Evolutionary conservation across 2,113 vertebrate genomes (phyloP), one percentile per base, ranked within the genome.

Genomic region (Macrotis lagotis): DNA sequence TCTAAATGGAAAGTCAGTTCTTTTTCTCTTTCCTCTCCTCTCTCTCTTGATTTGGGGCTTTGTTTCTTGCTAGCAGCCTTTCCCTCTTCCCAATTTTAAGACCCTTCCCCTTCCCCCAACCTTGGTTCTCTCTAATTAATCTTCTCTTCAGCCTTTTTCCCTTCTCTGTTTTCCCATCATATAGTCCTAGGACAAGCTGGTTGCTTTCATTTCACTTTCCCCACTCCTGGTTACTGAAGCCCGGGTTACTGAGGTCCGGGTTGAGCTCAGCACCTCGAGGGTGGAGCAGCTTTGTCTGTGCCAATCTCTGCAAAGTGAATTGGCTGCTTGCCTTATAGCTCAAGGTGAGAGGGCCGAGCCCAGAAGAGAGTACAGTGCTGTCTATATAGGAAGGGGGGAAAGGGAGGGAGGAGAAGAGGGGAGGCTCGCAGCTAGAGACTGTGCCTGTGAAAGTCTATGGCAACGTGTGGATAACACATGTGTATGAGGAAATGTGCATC

Each of bases 241-340:
- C 89, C 19, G n/a, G 37, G 66, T 83, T 83, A 44, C 55, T 50
- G n/a, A 48, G 12, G 28, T 90, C 52, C 90, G 47, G 31, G 16
- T 66, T 26, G n/a, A 93, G 37, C 55, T 88, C 10, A 88, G 74
- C 25, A 52, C 25, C 26, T 94, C 88, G 12, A 47, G 4, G 92
- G 88, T 31, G 92, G 48, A 53, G 47, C 59, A 92, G 31, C 48
- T 49, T n/a, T 49, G 49, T 91, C 47, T 50, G 5, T 51, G 51
- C 51, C 66, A 28, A 26, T 16, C 95, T 22, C 50, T 90, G 49
- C 92, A 51, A 50, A 9, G 93, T 48, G 44, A 96, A 74, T 48
- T 28, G 44, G 83, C 47, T 91, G 53, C 51, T 49, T 90, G 66
- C 66, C 66, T 83, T 83, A 44, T n/a, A 44, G 37, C n/a, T 44